phyloP scores from a whole-genome alignment of 2,113 vertebrate genomes.

The Melozone crissalis region DNA sequence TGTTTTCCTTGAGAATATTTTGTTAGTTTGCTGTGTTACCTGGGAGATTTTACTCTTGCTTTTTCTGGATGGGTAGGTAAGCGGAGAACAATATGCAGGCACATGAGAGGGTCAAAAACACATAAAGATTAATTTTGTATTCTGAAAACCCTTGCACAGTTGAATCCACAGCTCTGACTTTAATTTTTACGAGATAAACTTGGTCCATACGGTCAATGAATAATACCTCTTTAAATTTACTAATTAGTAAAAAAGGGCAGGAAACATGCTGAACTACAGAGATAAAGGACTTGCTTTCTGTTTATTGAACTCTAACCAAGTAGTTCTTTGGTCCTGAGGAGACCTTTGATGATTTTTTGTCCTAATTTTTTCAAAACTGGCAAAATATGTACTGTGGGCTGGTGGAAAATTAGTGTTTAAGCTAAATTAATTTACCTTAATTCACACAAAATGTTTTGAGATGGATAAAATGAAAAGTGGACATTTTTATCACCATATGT shows the following conservation, averaged over 20 bases:
- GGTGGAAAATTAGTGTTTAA: neutral
- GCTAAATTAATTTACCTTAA: neutral
- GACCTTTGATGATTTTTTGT: neutral
- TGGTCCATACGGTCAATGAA: neutral
- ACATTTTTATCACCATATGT: neutral
- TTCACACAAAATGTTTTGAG: neutral
- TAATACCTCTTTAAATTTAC: neutral
- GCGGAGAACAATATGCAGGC: neutral
- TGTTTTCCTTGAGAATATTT: neutral
- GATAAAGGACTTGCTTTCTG: neutral
- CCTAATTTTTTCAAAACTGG: neutral
- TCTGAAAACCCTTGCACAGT: neutral
- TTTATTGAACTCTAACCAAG: neutral
- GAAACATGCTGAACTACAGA: neutral
- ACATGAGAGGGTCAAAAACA: neutral
- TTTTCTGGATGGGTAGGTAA: neutral
- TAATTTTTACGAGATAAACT: neutral
- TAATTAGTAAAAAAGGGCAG: neutral
- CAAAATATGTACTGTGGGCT: neutral
- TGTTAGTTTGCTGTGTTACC: neutral
- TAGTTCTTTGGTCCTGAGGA: neutral
- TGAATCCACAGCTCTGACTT: neutral
- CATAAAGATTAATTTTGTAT: neutral
- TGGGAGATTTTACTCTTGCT: neutral
- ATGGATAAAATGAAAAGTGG: neutral